phyloP scores from a whole-genome alignment of 2,888 invertebrate genomes.

The Lasiommata megera region DNA sequence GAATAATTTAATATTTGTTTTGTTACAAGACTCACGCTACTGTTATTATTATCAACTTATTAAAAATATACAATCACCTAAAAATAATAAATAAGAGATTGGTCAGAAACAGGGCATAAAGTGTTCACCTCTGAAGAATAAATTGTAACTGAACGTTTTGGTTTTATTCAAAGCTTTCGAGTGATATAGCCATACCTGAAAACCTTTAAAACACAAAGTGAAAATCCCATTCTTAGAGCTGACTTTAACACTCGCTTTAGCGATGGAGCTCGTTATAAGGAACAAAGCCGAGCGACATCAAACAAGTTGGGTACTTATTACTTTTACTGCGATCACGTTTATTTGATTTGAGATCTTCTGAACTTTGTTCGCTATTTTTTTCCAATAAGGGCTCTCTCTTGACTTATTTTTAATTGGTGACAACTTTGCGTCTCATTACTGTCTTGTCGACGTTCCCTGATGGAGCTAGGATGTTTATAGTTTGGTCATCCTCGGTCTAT shows the following conservation, averaged over 20 bases:
- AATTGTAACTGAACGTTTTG: background rate
- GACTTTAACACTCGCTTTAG: constrained; percentile 55
- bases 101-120: too few species aligned
- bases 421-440: background rate
- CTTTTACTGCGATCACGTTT: constrained; percentile 30
- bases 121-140: too few species aligned
- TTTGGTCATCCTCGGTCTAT: too few species aligned
- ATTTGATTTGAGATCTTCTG: constrained; percentile 30
- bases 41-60: background rate
- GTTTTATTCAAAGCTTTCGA: background rate
- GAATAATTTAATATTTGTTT: too few species aligned
- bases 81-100: background rate
- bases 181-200: constrained; percentile 5
- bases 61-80: background rate
- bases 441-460: background rate
- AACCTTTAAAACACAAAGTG: constrained; percentile 14
- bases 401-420: constrained; percentile 5
- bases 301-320: constrained; percentile 42
- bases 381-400: constrained; percentile 6
- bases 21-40: too few species aligned
- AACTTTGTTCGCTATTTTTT: constrained; percentile 26
- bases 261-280: constrained; percentile 58
- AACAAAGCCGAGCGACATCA: constrained; percentile 66
- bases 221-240: constrained; percentile 30
- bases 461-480: too few species aligned